phyloP scores from a whole-genome alignment of 1,140 invertebrate species.

The Drosophila saltans region DNA sequence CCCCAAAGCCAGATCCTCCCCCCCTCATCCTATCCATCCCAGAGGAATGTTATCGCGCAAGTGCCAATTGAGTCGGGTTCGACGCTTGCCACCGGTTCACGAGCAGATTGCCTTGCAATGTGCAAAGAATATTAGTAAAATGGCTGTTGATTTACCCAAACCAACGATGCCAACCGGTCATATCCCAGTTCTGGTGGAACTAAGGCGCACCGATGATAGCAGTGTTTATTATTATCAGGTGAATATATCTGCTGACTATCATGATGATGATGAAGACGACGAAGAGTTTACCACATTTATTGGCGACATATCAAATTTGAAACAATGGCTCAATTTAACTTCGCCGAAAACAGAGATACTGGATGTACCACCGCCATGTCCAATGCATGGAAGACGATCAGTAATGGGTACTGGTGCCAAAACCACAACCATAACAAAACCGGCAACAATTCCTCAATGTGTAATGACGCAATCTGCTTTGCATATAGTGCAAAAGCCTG shows the following conservation, averaged over 20 bases:
- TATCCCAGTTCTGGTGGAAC: constrained; percentile 59
- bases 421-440: too few species aligned
- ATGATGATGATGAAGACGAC: not conserved
- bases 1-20: not conserved
- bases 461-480: constrained; percentile 42
- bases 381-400: constrained; percentile 27
- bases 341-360: not conserved
- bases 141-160: constrained; percentile 46
- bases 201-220: constrained; percentile 46
- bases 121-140: constrained; percentile 46
- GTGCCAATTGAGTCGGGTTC: constrained; percentile 21
- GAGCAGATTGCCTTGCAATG: constrained; percentile 61
- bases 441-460: not conserved
- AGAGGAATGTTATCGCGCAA: constrained; percentile 41
- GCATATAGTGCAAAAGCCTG: constrained; percentile 18
- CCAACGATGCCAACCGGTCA: constrained; percentile 39
- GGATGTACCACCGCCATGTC: constrained; percentile 22
- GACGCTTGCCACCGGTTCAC: constrained; percentile 36
- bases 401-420: not conserved
- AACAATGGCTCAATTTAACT: not conserved
- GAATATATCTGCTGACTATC: constrained; percentile 36
- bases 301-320: constrained; percentile 12
- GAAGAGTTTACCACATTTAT: not conserved
- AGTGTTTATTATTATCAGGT: constrained; percentile 57
- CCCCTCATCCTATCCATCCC: not conserved